Evolutionary conservation across 2,888 invertebrate genomes (phyloP).

Genomic region (Therioaphis trifolii): DNA sequence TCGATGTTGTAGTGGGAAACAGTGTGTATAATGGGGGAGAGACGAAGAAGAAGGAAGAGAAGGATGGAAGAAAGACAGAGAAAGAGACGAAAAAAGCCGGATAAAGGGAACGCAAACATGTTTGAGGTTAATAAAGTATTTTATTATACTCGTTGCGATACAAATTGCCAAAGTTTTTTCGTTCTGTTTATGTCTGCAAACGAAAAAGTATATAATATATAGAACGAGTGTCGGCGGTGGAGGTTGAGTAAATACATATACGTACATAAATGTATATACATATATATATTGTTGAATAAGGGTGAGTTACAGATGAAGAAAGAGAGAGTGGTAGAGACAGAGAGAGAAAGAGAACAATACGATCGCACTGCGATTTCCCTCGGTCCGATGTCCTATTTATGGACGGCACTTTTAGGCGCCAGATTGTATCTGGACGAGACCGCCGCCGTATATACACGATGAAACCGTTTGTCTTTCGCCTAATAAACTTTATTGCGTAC

Average conservation of each 20-base stretch:
- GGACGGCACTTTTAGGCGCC: slow-evolving; percentile 58
- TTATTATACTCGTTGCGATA: slow-evolving; percentile 42
- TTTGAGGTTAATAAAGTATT: slow-evolving; percentile 61
- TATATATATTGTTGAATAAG: not conserved
- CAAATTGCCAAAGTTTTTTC: slow-evolving; percentile 51
- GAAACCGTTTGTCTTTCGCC: slow-evolving; percentile 56
- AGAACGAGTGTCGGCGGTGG: not conserved
- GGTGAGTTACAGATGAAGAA: not conserved
- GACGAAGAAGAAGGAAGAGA: not conserved
- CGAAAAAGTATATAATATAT: not conserved
- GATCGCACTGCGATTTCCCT: slow-evolving; percentile 44
- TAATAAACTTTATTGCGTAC: slow-evolving; percentile 52
- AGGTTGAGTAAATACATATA: not conserved
- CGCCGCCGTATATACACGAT: not conserved
- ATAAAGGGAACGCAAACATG: slow-evolving; percentile 32
- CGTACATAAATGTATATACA: not conserved
- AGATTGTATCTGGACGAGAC: slow-evolving; percentile 57
- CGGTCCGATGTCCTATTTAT: slow-evolving; percentile 47
- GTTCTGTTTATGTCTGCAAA: slow-evolving; percentile 21
- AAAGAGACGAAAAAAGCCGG: not conserved
- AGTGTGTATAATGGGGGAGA: not conserved
- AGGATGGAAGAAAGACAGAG: not conserved
- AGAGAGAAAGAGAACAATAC: slow-evolving; percentile 13
- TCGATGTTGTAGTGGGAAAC: no score
- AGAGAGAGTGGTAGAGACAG: not conserved